Evolutionary conservation across 2,113 vertebrate genomes (phyloP).

Genomic region (Scartelaos histophorus): DNA sequence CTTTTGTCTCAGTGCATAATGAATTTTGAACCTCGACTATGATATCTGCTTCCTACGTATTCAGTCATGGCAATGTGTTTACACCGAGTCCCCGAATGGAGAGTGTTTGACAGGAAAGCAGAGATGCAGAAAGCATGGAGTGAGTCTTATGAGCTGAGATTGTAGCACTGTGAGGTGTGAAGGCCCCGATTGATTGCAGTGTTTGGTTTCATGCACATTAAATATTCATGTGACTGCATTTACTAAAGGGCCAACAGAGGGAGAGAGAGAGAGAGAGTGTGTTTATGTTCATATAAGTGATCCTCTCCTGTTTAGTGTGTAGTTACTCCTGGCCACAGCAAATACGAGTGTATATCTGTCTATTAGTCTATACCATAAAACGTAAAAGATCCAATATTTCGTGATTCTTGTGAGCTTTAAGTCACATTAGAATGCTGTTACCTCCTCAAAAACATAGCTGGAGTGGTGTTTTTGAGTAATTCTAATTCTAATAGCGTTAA

Average conservation of each 20-base stretch:
- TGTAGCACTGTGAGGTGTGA: conserved; percentile 7
- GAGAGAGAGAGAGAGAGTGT: background rate
- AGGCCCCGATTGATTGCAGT: conserved; percentile 27
- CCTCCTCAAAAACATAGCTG: too few relatives aligned
- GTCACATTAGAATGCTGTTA: too few relatives aligned
- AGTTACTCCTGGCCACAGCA: background rate
- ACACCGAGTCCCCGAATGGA: background rate
- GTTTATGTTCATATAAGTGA: background rate
- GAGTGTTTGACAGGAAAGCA: background rate
- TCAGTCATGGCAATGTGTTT: background rate
- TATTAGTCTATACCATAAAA: background rate
- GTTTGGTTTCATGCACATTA: conserved; percentile 40
- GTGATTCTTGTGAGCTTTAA: too few relatives aligned
- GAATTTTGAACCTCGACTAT: background rate
- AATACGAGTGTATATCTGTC: background rate
- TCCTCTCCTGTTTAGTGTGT: background rate
- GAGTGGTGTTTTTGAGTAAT: too few relatives aligned
- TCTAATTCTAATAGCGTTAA: too few relatives aligned
- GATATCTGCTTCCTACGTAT: background rate
- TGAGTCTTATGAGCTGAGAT: conserved; percentile 7
- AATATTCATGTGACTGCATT: conserved; percentile 37
- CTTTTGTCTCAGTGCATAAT: background rate
- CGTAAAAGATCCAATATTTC: background rate
- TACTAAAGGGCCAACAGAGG: conserved; percentile 21
- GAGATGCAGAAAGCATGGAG: background rate